Conservation (phyloP, 2,113 vertebrate species). For the Rhinopomastus cyanomelas region DNA sequence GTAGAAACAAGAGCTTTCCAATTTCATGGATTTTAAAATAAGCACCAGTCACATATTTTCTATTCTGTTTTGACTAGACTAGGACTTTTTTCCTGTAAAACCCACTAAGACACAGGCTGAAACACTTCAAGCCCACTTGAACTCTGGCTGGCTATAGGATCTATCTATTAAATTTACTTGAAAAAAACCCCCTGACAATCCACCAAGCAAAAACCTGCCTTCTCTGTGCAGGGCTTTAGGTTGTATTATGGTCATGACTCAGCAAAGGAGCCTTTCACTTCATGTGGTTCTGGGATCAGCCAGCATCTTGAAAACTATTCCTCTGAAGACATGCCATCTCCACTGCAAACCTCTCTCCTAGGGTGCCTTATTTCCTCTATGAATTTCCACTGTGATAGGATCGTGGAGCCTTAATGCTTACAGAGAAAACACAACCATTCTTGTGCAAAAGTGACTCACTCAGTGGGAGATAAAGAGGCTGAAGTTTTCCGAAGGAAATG, state of each 20-base stretch:
- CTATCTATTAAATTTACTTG: not conserved
- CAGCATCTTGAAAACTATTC: not conserved
- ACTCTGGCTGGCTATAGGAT: not conserved
- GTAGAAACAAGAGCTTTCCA: not conserved
- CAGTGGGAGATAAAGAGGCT: constrained; percentile 37
- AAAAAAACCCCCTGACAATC: not conserved
- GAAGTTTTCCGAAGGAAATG: constrained; percentile 55
- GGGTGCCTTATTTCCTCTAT: not conserved
- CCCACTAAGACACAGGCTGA: not conserved
- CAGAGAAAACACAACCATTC: constrained; percentile 44
- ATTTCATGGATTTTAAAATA: not conserved
- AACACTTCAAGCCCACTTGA: not conserved
- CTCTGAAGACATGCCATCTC: not conserved
- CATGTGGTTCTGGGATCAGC: not conserved
- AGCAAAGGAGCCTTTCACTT: not conserved
- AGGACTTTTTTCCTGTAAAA: not conserved
- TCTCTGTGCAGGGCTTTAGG: not conserved
- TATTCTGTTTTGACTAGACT: accelerated
- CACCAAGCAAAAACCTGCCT: not conserved
- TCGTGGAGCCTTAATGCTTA: constrained; percentile 5
- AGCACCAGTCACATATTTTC: not conserved
- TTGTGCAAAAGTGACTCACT: constrained; percentile 42
- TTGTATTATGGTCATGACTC: not conserved
- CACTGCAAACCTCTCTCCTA: not conserved
- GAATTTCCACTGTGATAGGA: constrained; percentile 23